Evolutionary conservation across 2,888 invertebrate species (phyloP).

Genomic region (Tachina fera): DNA sequence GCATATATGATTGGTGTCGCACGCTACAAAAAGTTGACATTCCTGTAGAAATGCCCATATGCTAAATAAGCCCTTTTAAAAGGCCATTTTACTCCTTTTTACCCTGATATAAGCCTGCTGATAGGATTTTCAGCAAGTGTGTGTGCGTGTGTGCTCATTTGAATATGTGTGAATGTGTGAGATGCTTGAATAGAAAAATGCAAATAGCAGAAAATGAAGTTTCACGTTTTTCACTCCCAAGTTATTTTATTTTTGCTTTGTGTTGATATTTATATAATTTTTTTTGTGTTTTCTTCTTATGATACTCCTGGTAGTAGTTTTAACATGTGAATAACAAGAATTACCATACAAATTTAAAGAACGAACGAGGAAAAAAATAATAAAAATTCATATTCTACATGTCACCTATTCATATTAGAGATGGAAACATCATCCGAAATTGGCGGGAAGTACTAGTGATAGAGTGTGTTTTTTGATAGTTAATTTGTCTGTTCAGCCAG

Average conservation of each 20-base stretch:
- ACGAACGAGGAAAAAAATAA: conserved; percentile 42
- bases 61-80: too few relatives aligned
- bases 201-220: conserved; percentile 72
- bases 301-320: background rate
- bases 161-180: background rate
- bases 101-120: background rate
- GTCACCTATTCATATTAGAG: conserved; percentile 45
- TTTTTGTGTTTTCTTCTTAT: background rate
- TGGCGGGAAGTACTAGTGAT: background rate
- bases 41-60: too few relatives aligned
- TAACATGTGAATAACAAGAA: conserved; percentile 30
- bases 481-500: background rate
- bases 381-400: conserved; percentile 63
- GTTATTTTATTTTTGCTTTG: conserved; percentile 36
- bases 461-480: background rate
- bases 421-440: background rate
- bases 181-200: conserved; percentile 66
- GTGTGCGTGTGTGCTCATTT: background rate
- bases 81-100: background rate
- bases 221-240: conserved; percentile 54
- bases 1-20: too few relatives aligned
- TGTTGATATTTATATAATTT: background rate
- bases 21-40: too few relatives aligned
- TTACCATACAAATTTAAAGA: conserved; percentile 57
- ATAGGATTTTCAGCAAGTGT: background rate